Evolutionary conservation across 2,113 vertebrate species (phyloP).

Genomic region (Sminthopsis crassicaudata): DNA sequence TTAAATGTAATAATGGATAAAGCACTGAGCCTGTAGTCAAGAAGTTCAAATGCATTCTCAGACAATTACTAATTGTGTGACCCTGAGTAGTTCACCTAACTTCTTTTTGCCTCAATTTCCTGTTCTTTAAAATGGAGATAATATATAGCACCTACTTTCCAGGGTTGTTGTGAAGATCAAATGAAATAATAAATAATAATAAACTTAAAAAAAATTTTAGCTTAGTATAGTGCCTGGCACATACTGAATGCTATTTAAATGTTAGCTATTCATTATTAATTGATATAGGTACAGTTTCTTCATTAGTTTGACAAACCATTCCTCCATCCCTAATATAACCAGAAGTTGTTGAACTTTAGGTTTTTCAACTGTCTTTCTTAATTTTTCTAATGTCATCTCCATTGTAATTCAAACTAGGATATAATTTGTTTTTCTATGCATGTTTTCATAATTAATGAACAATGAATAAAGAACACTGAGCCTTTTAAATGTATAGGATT

Average conservation of each 20-base stretch:
- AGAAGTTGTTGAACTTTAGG: conserved; percentile 3
- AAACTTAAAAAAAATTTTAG: no score
- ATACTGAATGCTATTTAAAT: background rate
- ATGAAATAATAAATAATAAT: background rate
- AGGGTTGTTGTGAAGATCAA: background rate
- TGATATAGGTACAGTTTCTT: background rate
- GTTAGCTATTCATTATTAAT: background rate
- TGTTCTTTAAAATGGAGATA: background rate
- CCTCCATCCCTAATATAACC: conserved; percentile 28
- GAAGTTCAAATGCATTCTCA: background rate
- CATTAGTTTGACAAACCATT: conserved; percentile 17
- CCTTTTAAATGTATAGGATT: conserved; percentile 16
- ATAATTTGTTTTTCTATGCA: conserved; percentile 22
- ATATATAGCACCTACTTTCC: background rate
- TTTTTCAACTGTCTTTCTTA: conserved; percentile 16
- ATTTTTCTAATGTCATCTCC: conserved; percentile 30
- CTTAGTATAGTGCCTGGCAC: background rate
- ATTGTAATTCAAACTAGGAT: conserved; percentile 18
- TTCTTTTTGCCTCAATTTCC: background rate
- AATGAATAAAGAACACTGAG: conserved; percentile 8
- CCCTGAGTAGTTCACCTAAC: background rate
- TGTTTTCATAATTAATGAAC: conserved; percentile 44
- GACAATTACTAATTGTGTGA: background rate
- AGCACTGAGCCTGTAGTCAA: conserved; percentile 31
- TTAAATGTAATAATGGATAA: conserved; percentile 42